A percentile compares a stretch with the other conserved stretches of the same genome.
Evolutionary conservation across 2,888 invertebrate species (phyloP).

Genomic region (Drosophila bunnanda): DNA sequence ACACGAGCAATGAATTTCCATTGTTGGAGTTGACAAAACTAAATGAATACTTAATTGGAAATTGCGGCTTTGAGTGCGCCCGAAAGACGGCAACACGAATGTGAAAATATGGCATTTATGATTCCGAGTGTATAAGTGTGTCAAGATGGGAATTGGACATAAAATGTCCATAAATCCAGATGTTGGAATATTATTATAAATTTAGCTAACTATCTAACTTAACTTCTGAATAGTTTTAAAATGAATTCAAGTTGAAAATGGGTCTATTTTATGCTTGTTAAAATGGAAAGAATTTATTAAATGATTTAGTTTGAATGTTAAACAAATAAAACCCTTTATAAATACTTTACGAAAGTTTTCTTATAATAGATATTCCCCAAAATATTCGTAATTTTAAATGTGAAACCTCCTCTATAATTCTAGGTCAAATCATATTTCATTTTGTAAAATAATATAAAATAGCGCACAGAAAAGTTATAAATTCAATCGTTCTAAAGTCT

Average conservation of each 20-base stretch:
- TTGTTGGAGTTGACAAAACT: constrained; percentile 68
- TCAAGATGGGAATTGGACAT: constrained; percentile 16
- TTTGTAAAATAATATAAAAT: neutral
- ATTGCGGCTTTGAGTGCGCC: constrained; percentile 68
- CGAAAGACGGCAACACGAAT: constrained; percentile 53
- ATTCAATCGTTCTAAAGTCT: neutral
- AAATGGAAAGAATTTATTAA: neutral
- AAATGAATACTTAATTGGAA: constrained; percentile 76
- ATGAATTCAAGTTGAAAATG: neutral
- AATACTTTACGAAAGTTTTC: too few relatives aligned
- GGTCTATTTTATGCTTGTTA: neutral
- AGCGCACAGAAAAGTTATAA: neutral
- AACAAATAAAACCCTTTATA: neutral
- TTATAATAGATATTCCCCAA: neutral
- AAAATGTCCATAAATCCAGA: constrained; percentile 3
- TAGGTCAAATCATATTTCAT: neutral
- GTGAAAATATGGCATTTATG: constrained; percentile 14
- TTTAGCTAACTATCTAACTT: neutral
- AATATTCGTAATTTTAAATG: neutral
- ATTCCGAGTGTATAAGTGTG: neutral
- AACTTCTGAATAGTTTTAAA: neutral
- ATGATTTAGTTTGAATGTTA: neutral
- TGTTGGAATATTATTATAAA: neutral
- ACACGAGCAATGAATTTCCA: constrained; percentile 43
- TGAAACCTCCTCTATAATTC: neutral